These are phyloP conservation scores for Prenolepis imparis DNA, from an alignment of 2,888 invertebrate genomes.

Conservation along the genomic window DNA sequence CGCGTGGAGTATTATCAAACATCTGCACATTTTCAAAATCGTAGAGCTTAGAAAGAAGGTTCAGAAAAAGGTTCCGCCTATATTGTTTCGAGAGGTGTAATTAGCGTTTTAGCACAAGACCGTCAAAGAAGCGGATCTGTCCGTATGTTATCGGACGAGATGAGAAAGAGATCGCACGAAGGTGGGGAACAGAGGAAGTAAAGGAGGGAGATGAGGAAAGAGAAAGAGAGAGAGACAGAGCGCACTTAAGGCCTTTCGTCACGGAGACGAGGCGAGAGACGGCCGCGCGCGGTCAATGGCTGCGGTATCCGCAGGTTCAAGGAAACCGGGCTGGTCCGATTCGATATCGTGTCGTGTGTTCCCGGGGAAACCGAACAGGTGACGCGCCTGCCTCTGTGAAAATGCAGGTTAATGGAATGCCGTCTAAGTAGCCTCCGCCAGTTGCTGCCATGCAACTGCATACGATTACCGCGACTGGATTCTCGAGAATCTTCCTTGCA, in stretches of 20 bases:
- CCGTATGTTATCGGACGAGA: constrained; percentile 38
- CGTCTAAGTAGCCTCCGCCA: constrained; percentile 49
- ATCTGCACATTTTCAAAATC: not conserved
- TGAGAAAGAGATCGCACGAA: constrained; percentile 50
- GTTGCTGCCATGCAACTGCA: constrained; percentile 34
- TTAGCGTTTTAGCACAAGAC: constrained; percentile 64
- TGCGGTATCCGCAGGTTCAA: constrained; percentile 85
- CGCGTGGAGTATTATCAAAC: not conserved
- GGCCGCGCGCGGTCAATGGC: constrained; percentile 84
- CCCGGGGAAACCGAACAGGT: constrained; percentile 76
- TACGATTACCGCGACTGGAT: constrained; percentile 53
- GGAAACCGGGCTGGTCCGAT: constrained; percentile 85
- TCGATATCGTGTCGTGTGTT: constrained; percentile 75
- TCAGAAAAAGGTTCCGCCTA: not conserved
- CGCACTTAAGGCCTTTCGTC: constrained; percentile 76
- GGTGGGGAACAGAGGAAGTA: constrained; percentile 24
- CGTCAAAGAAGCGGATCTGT: constrained; percentile 48
- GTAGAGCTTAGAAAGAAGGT: not conserved
- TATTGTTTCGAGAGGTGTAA: constrained; percentile 11
- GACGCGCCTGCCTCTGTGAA: constrained; percentile 72
- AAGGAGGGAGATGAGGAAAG: constrained; percentile 60
- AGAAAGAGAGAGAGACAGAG: constrained; percentile 39
- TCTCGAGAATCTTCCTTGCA: constrained; percentile 36
- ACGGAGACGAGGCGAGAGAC: constrained; percentile 72
- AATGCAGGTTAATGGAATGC: constrained; percentile 76